Conservation (phyloP, 1,140 invertebrate species). For the Conus ventricosus region DNA sequence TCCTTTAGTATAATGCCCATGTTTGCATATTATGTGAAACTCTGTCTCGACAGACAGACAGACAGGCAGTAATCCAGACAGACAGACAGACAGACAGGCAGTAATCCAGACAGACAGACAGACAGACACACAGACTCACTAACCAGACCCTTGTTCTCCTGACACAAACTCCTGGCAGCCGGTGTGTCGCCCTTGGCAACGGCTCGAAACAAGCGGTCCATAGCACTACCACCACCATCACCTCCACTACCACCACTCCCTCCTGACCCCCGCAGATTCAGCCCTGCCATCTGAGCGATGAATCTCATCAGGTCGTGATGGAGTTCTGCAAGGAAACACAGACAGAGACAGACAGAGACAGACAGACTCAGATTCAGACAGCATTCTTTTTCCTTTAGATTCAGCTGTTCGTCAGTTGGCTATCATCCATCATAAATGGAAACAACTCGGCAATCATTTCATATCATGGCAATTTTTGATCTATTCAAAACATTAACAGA, state of each 20-base stretch:
- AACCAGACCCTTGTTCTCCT: constrained; percentile 28
- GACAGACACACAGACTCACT: not conserved
- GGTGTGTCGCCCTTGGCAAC: not conserved
- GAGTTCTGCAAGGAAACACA: not conserved
- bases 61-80: not conserved
- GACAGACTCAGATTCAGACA: no score
- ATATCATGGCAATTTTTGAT: no score
- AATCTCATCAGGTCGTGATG: constrained; percentile 19
- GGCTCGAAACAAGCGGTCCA: constrained; percentile 4
- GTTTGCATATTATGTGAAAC: no score
- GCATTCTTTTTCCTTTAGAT: no score
- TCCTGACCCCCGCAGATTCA: not conserved
- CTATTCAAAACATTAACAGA: no score
- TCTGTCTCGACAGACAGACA: not conserved
- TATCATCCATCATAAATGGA: no score
- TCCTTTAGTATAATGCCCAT: no score
- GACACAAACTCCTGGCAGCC: not conserved
- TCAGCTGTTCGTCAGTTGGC: no score
- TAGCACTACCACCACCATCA: not conserved
- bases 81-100: not conserved
- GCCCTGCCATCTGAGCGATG: not conserved
- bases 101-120: not conserved
- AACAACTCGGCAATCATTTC: no score
- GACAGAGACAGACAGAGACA: not conserved
- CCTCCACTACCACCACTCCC: not conserved